Percentiles rank a stretch among this genome's conserved stretches.
Conservation (phyloP, 1,140 invertebrate genomes). For the Brachionus paranguensis region DNA sequence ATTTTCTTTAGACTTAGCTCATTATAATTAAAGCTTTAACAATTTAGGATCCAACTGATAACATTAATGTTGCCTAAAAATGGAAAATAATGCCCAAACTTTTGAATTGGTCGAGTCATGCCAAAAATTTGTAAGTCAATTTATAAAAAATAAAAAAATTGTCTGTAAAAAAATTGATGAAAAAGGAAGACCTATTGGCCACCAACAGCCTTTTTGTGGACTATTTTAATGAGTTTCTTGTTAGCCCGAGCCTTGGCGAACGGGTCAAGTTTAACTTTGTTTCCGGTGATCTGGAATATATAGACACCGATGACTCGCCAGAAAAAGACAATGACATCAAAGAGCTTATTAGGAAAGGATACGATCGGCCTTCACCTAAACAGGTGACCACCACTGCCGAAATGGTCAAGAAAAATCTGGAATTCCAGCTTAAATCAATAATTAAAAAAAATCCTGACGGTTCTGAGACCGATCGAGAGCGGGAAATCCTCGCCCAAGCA, state of each 20-base stretch:
- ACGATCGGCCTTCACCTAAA: neutral
- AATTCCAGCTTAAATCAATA: constrained; percentile 26
- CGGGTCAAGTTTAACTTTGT: constrained; percentile 25
- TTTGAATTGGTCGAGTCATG: neutral
- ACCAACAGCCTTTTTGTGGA: constrained; percentile 32
- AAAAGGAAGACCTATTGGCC: neutral
- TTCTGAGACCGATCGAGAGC: neutral
- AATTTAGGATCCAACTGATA: neutral
- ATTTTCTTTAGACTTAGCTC: neutral
- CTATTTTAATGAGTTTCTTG: constrained; percentile 30
- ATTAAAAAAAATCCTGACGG: neutral
- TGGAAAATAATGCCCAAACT: neutral
- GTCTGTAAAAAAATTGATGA: neutral
- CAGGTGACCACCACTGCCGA: neutral
- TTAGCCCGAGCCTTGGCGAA: neutral
- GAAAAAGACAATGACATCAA: neutral
- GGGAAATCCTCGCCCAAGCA: neutral
- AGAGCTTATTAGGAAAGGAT: neutral
- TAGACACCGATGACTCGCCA: neutral
- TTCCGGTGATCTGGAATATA: neutral
- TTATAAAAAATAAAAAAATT: neutral
- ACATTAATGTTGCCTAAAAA: neutral
- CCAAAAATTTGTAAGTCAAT: neutral
- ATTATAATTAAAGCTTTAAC: neutral
- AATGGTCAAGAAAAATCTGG: constrained; percentile 33